Percentiles rank a stretch among this genome's conserved stretches.
These are phyloP conservation scores for Calyptommatus sinebrachiatus DNA, from an alignment of 2,113 vertebrate genomes.

Conservation along the genomic window DNA sequence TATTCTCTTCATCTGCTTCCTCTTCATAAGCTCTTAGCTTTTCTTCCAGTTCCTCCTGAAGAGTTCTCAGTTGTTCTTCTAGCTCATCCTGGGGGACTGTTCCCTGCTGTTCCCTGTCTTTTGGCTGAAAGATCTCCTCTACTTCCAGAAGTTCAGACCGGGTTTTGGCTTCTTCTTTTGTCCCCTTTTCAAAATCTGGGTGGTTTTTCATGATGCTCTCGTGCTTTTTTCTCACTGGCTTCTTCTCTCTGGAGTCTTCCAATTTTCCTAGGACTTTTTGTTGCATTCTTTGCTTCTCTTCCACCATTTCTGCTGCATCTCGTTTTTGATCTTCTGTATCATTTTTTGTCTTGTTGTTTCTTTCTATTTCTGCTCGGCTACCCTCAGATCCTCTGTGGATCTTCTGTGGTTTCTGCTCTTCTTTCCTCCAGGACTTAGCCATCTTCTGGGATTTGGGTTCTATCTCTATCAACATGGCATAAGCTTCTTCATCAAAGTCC, in stretches of 20 bases:
- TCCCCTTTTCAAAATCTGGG: not conserved
- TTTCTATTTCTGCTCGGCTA: not conserved
- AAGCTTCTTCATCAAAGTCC: constrained; percentile 26
- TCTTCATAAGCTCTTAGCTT: constrained; percentile 20
- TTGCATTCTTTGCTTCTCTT: not conserved
- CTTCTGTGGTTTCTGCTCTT: constrained; percentile 14
- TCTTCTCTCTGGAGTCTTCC: not conserved
- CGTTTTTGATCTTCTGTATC: not conserved
- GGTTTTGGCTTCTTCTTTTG: not conserved
- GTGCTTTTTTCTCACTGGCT: not conserved
- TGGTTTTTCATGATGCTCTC: not conserved
- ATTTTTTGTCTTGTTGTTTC: not conserved
- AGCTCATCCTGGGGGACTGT: not conserved
- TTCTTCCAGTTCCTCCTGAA: constrained; percentile 23
- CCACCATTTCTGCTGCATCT: not conserved
- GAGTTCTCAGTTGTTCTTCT: constrained; percentile 23
- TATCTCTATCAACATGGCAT: constrained; percentile 14
- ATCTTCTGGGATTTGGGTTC: too few relatives aligned
- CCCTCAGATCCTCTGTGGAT: not conserved
- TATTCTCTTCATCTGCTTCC: constrained; percentile 19
- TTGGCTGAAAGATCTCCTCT: not conserved
- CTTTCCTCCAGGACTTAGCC: constrained; percentile 1
- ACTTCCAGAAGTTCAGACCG: not conserved
- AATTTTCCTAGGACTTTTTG: not conserved
- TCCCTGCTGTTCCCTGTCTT: not conserved